phyloP scores from a whole-genome alignment of 2,888 invertebrate genomes.

The Apodemia mormo region DNA sequence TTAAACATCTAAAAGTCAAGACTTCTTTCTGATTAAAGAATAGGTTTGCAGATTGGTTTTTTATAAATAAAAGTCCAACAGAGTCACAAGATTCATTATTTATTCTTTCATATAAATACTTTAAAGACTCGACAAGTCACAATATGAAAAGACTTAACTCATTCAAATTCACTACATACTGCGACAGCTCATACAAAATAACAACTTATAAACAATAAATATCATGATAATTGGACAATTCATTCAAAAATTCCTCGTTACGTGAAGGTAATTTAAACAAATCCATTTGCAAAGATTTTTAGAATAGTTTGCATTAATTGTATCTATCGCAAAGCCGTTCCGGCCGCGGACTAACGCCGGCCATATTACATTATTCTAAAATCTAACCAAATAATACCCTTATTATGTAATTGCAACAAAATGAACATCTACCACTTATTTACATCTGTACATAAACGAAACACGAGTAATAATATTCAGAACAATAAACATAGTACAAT shows the following conservation, averaged over 20 bases:
- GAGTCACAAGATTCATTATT: constrained; percentile 67
- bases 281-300: constrained; percentile 41
- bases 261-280: constrained; percentile 51
- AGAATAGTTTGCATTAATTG: constrained; percentile 35
- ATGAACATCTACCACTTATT: constrained; percentile 65
- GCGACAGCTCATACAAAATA: constrained; percentile 70
- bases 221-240: constrained; percentile 69
- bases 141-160: constrained; percentile 74
- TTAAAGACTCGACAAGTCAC: constrained; percentile 78
- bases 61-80: constrained; percentile 57
- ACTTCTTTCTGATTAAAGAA: no score
- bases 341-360: constrained; percentile 19
- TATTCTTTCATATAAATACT: constrained; percentile 78
- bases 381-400: constrained; percentile 38
- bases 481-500: constrained; percentile 70
- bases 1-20: no score
- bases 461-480: constrained; percentile 70
- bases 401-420: constrained; percentile 54
- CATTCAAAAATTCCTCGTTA: constrained; percentile 66
- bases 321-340: constrained; percentile 29
- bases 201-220: constrained; percentile 78
- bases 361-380: constrained; percentile 31
- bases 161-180: constrained; percentile 73
- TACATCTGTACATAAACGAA: constrained; percentile 79
- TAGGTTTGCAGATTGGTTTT: neutral